Conservation (phyloP, 1,140 invertebrate genomes). For the Megalonaias nervosa region DNA sequence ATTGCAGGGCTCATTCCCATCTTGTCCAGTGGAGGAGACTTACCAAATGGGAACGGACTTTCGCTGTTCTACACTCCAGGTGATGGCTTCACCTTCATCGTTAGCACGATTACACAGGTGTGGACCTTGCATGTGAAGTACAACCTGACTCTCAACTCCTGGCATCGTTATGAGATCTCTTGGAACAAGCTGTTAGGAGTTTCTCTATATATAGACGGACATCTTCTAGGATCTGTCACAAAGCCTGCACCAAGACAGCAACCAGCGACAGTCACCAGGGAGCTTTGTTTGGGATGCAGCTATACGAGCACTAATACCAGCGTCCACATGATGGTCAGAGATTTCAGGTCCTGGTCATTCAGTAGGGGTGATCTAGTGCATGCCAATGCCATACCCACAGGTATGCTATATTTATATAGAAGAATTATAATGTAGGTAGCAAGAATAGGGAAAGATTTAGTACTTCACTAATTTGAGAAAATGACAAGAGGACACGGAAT, state of each 20-base stretch:
- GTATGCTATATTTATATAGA: too few species aligned
- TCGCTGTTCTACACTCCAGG: conserved; percentile 15
- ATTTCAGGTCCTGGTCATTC: conserved; percentile 20
- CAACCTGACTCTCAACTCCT: conserved; percentile 11
- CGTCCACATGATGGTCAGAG: conserved; percentile 23
- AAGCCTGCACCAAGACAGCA: background rate
- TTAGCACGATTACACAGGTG: conserved; percentile 13
- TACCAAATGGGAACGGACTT: conserved; percentile 22
- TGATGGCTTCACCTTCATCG: conserved; percentile 15
- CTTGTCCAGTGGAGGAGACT: conserved; percentile 23
- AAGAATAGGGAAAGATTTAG: too few species aligned
- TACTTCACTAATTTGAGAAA: too few species aligned
- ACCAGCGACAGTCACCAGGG: background rate
- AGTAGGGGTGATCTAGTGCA: conserved; percentile 25
- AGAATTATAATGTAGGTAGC: too few species aligned
- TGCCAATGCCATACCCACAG: conserved; percentile 7
- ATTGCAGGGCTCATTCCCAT: conserved; percentile 20
- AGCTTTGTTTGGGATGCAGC: conserved; percentile 24
- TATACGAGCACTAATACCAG: conserved; percentile 11
- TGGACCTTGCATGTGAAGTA: conserved; percentile 25
- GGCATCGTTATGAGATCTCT: conserved; percentile 31
- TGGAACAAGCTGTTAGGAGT: conserved; percentile 28
- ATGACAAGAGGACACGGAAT: too few species aligned
- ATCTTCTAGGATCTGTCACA: conserved; percentile 15
- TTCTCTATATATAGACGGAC: conserved; percentile 16